A percentile compares a stretch with the other conserved stretches of the same genome.
Evolutionary conservation across 2,888 invertebrate genomes (phyloP).

Genomic region (Tenodera sinensis): DNA sequence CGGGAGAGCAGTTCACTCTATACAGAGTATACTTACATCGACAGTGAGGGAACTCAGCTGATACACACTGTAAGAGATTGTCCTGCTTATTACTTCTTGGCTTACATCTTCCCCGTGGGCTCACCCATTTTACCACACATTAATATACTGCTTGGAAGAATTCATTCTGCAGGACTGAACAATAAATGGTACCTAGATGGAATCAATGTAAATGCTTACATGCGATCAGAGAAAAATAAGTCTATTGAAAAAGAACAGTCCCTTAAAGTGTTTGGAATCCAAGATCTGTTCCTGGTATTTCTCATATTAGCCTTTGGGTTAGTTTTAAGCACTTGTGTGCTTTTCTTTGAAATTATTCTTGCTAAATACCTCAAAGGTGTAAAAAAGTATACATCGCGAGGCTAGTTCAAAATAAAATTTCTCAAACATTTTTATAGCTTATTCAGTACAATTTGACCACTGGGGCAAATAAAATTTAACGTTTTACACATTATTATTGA

Average conservation of each 20-base stretch:
- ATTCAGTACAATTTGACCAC: too few species aligned
- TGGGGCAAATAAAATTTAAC: too few species aligned
- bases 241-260: background rate
- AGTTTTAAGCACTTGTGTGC: background rate
- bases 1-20: background rate
- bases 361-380: background rate
- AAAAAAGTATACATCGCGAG: background rate
- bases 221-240: background rate
- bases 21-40: background rate
- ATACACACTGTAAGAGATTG: slow-evolving; percentile 49
- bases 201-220: background rate
- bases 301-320: background rate
- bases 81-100: slow-evolving; percentile 44
- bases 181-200: slow-evolving; percentile 45
- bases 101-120: slow-evolving; percentile 46
- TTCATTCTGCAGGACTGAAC: slow-evolving; percentile 44
- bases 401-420: too few species aligned
- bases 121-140: slow-evolving; percentile 45
- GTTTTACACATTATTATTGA: too few species aligned
- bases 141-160: slow-evolving; percentile 40
- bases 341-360: background rate
- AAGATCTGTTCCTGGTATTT: background rate
- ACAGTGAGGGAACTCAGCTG: slow-evolving; percentile 39
- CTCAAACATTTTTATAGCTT: too few species aligned
- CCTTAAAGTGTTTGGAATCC: background rate